Base-by-base conservation (phyloP, 1,140 invertebrate species). In the Halictus rubicundus region DNA sequence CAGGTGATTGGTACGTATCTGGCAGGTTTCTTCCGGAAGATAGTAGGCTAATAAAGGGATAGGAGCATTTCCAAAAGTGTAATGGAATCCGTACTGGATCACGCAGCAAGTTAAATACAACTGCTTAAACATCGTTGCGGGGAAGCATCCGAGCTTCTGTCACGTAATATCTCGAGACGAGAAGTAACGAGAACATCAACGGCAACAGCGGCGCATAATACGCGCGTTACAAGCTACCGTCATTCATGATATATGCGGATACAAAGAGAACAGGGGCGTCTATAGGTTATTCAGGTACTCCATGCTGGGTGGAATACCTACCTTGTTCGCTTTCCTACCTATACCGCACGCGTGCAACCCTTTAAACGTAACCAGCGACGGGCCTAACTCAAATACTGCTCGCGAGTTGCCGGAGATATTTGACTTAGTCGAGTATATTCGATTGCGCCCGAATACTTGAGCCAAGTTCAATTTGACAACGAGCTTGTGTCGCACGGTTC, bases 251-350 rank as follows among this genome's bases (percentile, higher is more conserved):
- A 79, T 7, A 79, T 9, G 39, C 42, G 77, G 77, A 70, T 64
- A 87, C 85, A 87, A 87, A 87, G 78, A 77, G 69, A 74, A 81
- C 59, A 81, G 54, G 19, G 14, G 66, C 76, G 57, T 78, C 79
- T 73, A 77, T 80, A 73, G 65, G 66, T 76, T 75, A 82, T 80
- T 84, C 66, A 64, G 82, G 70, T 68, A 80, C 84, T 74, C 82
- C 75, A 60, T 81, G 60, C 64, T 57, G 54, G 65, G 72, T 64
- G 42, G 60, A 63, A 49, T 74, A 52, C 64, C 14, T 49, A 46
- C 1, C 9, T n/a, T 10, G n/a, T 19, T 2, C 16, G 37, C 7
- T 46, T 32, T 46, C 37, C 68, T 37, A 42, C 16, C 46, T 49
- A 16, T 12, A 12, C 46, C 14, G 69, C 42, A 49, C 25, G 54